Evolutionary conservation across 2,888 invertebrate species (phyloP), one percentile per base, ranked within the genome.

Genomic region (Xestia ashworthii): DNA sequence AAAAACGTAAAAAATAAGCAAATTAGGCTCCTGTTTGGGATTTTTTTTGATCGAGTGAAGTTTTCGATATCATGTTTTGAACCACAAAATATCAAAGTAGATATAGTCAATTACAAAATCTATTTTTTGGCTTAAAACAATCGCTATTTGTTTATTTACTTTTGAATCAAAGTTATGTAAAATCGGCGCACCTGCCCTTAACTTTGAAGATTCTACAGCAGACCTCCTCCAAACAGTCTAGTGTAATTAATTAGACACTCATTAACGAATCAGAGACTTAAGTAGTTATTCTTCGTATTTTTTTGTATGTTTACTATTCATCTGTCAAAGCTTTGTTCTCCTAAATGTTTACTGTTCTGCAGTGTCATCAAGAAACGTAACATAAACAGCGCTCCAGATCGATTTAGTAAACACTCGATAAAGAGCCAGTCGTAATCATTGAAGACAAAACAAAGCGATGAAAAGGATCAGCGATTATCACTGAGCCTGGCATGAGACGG

Each of bases 381-480:
- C 65, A 79, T 76, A 78, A 87, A 79, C 77, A 73, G 69, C 38
- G 22, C 65, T 32, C 78, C 62, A 67, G 48, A 46, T 78, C 50
- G 67, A 73, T 71, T 76, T 65, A 65, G 76, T 67, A 74, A 87
- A 80, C 66, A 84, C 65, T 80, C 70, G 71, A 82, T 84, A 77
- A 80, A 75, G 83, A 76, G 69, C 67, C 69, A 79, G 80, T 82
- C 69, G 75, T 87, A 82, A 86, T 88, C 75, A 82, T 85, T 69
- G 82, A 58, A 86, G 84, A 88, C 87, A 88, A 84, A 84, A 87
- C 86, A 87, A 88, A 85, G 78, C 80, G 83, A 78, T 88, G 85
- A 88, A 88, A 84, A 82, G 86, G 87, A 84, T 84, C 80, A 84
- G 78, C 71, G 84, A 88, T 86, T 87, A 87, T 82, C 73, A 80